A percentile compares a stretch with the other conserved stretches of the same genome.
Evolutionary conservation across 1,140 invertebrate species (phyloP).

Genomic region (Meloidogyne floridensis): DNA sequence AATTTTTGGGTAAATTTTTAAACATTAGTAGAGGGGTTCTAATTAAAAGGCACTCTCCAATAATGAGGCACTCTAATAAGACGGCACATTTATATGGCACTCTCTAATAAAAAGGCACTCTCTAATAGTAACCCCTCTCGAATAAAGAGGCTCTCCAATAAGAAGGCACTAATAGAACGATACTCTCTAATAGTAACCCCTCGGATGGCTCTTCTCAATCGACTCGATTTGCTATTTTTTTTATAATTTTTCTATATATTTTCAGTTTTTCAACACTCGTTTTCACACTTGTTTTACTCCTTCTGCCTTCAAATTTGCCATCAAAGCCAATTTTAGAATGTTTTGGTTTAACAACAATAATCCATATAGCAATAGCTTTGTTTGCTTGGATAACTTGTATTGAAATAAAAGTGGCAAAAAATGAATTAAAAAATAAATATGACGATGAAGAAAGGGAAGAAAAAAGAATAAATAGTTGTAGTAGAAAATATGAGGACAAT

Average conservation of each 20-base stretch:
- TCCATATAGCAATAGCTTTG: neutral
- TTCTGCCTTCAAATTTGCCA: constrained; percentile 2
- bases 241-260: neutral
- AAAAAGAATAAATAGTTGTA: neutral
- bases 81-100: too few species aligned
- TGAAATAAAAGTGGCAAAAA: neutral
- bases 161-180: too few species aligned
- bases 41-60: too few species aligned
- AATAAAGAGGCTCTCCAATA: too few species aligned
- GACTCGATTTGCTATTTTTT: neutral
- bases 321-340: neutral
- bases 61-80: too few species aligned
- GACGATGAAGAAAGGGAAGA: neutral
- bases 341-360: neutral
- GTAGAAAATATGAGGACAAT: neutral
- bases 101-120: too few species aligned
- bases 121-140: too few species aligned
- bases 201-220: too few species aligned
- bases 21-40: too few species aligned
- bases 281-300: neutral
- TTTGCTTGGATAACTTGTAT: neutral
- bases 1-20: constrained; percentile 9
- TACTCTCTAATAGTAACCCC: too few species aligned
- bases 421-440: constrained; percentile 10
- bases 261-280: neutral